A percentile compares a stretch with the other conserved stretches of the same genome.
Evolutionary conservation across 2,113 vertebrate genomes (phyloP).

Genomic region (Hemichromis elongatus): DNA sequence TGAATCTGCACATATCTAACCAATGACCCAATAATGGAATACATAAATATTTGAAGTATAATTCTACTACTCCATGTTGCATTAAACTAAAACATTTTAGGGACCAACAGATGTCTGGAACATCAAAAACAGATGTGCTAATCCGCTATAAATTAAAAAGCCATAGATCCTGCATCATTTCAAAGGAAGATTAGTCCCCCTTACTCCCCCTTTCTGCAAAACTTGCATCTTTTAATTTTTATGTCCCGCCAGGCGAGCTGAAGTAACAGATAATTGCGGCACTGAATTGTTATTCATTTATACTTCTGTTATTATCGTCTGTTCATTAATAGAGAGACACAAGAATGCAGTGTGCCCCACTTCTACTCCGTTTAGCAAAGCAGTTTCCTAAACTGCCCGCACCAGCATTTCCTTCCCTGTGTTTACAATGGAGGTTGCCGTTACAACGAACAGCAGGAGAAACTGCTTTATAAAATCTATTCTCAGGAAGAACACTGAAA

Average conservation of each 20-base stretch:
- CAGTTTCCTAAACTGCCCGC: background rate
- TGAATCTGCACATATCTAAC: background rate
- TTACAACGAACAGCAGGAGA: background rate
- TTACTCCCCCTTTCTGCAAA: background rate
- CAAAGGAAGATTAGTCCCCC: background rate
- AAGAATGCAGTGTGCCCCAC: background rate
- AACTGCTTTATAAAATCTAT: background rate
- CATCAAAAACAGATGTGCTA: background rate
- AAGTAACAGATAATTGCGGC: background rate
- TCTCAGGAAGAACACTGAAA: background rate
- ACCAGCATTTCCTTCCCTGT: background rate
- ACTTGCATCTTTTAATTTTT: background rate
- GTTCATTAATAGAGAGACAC: conserved; percentile 10
- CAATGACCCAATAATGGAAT: background rate
- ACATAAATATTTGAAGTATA: background rate
- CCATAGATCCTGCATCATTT: background rate
- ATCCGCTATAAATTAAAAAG: background rate
- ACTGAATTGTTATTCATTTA: conserved; percentile 22
- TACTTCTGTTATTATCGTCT: background rate
- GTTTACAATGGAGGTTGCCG: background rate
- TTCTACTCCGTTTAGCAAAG: conserved; percentile 10
- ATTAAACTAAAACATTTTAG: background rate
- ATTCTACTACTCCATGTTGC: background rate
- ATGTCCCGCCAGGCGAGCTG: background rate
- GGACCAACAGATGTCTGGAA: background rate